phyloP scores from a whole-genome alignment of 2,797 vertebrate species.

The Pseudochirops corinnae region DNA sequence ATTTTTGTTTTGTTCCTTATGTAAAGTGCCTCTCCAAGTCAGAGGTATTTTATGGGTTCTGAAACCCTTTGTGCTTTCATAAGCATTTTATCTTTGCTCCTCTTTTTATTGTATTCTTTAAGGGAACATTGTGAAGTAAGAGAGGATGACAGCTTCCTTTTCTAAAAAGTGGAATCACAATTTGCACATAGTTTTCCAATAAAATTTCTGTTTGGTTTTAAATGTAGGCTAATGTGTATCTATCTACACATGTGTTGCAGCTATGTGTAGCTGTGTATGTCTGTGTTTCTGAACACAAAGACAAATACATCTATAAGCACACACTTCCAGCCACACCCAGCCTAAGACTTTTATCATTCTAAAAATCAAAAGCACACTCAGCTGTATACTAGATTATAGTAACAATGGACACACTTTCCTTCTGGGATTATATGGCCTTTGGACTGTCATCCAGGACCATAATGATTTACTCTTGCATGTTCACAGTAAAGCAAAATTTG shows the following conservation, averaged over 20 bases:
- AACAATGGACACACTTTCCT: conserved; percentile 19
- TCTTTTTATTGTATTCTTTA: conserved; percentile 31
- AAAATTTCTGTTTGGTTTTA: conserved; percentile 26
- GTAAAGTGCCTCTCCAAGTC: neutral
- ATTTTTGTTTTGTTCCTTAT: conserved; percentile 7
- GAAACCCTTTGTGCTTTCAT: neutral
- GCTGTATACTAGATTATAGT: conserved; percentile 6
- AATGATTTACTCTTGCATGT: conserved; percentile 32
- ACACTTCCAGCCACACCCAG: neutral
- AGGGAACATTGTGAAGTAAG: neutral
- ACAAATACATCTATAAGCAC: neutral
- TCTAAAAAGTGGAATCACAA: neutral
- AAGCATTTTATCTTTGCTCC: neutral
- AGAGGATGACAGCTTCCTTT: neutral
- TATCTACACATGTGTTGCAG: neutral
- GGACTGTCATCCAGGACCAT: conserved; percentile 29
- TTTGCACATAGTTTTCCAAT: conserved; percentile 4
- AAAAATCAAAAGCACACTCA: conserved; percentile 44
- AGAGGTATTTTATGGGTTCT: neutral
- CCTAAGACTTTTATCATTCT: conserved; percentile 14
- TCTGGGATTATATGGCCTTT: conserved; percentile 39
- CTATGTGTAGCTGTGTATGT: neutral
- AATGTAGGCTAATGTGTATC: neutral
- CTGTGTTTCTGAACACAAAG: neutral
- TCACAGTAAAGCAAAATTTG: conserved; percentile 50